phyloP scores from a whole-genome alignment of 2,797 vertebrate genomes.

The Fistularia tabacaria region DNA sequence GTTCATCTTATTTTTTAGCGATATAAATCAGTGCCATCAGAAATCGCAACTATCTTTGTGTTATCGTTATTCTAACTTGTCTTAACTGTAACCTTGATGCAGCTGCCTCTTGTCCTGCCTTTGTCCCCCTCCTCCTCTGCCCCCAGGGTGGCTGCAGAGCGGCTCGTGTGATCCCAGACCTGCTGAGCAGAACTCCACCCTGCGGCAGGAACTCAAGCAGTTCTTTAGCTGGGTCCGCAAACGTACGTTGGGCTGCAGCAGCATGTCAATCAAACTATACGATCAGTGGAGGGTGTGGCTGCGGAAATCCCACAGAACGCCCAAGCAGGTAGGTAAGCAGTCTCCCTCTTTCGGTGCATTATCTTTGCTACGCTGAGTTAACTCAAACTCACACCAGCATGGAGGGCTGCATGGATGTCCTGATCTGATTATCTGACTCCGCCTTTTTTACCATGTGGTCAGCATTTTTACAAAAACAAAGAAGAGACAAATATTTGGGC shows the following conservation, averaged over 20 bases:
- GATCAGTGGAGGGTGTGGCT: constrained; percentile 98
- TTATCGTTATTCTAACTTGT: too few relatives aligned
- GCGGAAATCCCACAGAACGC: constrained; percentile 97
- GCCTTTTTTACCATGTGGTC: constrained; percentile 39
- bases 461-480: constrained; percentile 50
- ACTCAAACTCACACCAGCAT: neutral
- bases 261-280: constrained; percentile 96
- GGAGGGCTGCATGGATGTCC: too few relatives aligned
- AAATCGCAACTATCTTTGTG: too few relatives aligned
- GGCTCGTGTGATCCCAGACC: constrained; percentile 80
- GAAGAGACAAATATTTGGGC: constrained; percentile 34
- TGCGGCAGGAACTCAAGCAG: constrained; percentile 94
- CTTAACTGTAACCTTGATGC: too few relatives aligned
- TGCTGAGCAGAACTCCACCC: constrained; percentile 89
- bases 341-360: too few relatives aligned
- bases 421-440: too few relatives aligned
- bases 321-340: constrained; percentile 93
- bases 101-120: neutral
- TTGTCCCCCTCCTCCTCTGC: neutral
- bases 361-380: too few relatives aligned
- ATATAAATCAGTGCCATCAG: too few relatives aligned
- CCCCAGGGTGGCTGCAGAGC: constrained; percentile 74
- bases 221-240: constrained; percentile 99
- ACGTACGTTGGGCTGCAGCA: constrained; percentile 93
- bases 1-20: too few relatives aligned